Conservation (phyloP, 2,797 vertebrate genomes). For the Dicrostonyx torquatus region DNA sequence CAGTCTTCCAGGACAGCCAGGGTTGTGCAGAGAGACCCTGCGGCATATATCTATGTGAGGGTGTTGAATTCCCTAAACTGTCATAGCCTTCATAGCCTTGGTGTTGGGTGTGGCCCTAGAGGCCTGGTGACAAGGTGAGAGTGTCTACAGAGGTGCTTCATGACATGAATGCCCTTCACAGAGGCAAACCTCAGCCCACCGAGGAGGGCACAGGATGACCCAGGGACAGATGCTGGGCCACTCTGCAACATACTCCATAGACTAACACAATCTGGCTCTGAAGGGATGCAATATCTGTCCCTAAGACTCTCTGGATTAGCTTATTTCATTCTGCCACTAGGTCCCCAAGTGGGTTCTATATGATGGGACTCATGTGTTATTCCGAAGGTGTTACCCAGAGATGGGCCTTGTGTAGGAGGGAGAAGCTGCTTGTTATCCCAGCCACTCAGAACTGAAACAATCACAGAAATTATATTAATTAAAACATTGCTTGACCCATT, state of each 20-base stretch:
- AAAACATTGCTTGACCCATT: too few relatives aligned
- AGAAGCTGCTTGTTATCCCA: too few relatives aligned
- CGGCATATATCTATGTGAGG: too few relatives aligned
- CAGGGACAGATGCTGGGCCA: rapidly evolving
- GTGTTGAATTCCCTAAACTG: too few relatives aligned
- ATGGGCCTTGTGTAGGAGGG: not conserved
- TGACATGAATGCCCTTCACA: not conserved
- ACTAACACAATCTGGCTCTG: not conserved
- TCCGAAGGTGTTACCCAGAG: not conserved
- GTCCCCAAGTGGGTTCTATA: not conserved
- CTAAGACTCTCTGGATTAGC: not conserved
- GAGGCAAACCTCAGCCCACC: rapidly evolving
- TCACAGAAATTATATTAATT: too few relatives aligned
- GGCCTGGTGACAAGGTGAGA: not conserved
- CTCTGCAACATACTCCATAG: rapidly evolving
- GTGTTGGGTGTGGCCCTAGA: not conserved
- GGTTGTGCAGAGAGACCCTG: not conserved
- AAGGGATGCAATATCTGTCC: not conserved
- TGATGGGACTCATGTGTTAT: not conserved
- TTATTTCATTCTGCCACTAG: not conserved
- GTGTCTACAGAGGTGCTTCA: not conserved
- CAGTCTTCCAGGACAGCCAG: not conserved
- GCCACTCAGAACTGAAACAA: too few relatives aligned
- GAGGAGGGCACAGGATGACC: not conserved
- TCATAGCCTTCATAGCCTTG: rapidly evolving